Evolutionary conservation across 2,888 invertebrate genomes (phyloP).

Genomic region (Amiota minor): DNA sequence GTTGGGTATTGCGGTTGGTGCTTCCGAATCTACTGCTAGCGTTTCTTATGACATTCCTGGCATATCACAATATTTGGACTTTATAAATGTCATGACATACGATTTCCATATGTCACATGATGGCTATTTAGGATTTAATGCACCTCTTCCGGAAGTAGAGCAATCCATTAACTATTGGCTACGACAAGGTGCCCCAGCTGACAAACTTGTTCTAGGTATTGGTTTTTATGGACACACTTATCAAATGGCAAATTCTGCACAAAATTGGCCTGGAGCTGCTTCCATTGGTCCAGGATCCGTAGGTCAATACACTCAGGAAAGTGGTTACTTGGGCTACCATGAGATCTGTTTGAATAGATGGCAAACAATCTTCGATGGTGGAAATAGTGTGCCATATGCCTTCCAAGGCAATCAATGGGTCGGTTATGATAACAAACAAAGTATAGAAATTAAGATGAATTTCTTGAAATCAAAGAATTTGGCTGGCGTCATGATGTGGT

Average conservation of each 20-base stretch:
- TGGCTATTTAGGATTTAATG: slow-evolving; percentile 55
- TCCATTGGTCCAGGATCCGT: slow-evolving; percentile 47
- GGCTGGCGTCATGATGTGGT: slow-evolving; percentile 80
- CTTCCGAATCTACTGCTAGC: slow-evolving; percentile 48
- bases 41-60: slow-evolving; percentile 60
- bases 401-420: slow-evolving; percentile 91
- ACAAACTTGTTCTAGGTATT: slow-evolving; percentile 88
- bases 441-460: slow-evolving; percentile 84
- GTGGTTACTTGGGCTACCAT: slow-evolving; percentile 55
- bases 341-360: slow-evolving; percentile 62
- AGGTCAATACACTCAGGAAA: slow-evolving; percentile 47
- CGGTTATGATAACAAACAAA: slow-evolving; percentile 89
- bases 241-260: slow-evolving; percentile 78
- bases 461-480: slow-evolving; percentile 86
- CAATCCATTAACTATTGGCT: slow-evolving; percentile 91
- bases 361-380: slow-evolving; percentile 49
- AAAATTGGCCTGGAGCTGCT: slow-evolving; percentile 51
- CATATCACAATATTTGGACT: slow-evolving; percentile 55
- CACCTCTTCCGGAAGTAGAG: slow-evolving; percentile 81
- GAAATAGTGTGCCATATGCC: slow-evolving; percentile 79
- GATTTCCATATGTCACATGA: slow-evolving; percentile 56
- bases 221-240: slow-evolving; percentile 91
- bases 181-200: slow-evolving; percentile 75
- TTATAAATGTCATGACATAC: slow-evolving; percentile 66
- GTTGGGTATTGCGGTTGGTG: slow-evolving; percentile 78